A percentile compares a stretch with the other conserved stretches of the same genome.
Evolutionary conservation across 2,888 invertebrate genomes (phyloP).

Genomic region (Sarcophaga rosellei): DNA sequence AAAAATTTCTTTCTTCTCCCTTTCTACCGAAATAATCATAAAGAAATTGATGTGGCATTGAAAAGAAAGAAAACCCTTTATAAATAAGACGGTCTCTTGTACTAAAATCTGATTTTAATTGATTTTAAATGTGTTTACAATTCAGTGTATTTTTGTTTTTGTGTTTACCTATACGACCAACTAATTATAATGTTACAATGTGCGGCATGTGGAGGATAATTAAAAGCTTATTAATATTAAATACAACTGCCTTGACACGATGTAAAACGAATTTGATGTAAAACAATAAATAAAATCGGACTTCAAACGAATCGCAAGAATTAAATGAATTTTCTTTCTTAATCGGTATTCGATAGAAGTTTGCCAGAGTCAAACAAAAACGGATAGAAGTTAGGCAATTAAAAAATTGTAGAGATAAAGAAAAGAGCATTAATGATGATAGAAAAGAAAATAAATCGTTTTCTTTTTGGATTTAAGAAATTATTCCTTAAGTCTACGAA

Average conservation of each 20-base stretch:
- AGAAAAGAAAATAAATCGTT: neutral
- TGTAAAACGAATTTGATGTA: neutral
- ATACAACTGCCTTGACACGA: neutral
- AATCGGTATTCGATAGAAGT: slow-evolving; percentile 29
- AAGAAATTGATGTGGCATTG: no score
- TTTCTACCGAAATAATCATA: no score
- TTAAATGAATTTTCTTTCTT: neutral
- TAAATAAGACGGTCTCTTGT: no score
- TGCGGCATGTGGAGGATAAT: slow-evolving; percentile 25
- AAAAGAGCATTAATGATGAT: neutral
- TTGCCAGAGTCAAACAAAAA: neutral
- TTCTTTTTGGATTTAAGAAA: neutral
- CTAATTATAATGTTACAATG: neutral
- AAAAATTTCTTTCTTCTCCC: no score
- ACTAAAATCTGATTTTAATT: no score
- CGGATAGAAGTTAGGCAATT: neutral
- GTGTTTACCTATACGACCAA: neutral
- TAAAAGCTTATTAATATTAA: slow-evolving; percentile 50
- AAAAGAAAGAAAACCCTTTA: no score
- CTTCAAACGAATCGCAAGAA: neutral
- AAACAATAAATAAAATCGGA: slow-evolving; percentile 8
- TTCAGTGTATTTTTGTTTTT: neutral
- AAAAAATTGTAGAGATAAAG: neutral
- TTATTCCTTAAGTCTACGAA: neutral
- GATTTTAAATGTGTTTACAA: neutral